A percentile compares a stretch with the other conserved stretches of the same genome.
phyloP scores from a whole-genome alignment of 2,797 vertebrate genomes.

The Coranthus polyacanthus region DNA sequence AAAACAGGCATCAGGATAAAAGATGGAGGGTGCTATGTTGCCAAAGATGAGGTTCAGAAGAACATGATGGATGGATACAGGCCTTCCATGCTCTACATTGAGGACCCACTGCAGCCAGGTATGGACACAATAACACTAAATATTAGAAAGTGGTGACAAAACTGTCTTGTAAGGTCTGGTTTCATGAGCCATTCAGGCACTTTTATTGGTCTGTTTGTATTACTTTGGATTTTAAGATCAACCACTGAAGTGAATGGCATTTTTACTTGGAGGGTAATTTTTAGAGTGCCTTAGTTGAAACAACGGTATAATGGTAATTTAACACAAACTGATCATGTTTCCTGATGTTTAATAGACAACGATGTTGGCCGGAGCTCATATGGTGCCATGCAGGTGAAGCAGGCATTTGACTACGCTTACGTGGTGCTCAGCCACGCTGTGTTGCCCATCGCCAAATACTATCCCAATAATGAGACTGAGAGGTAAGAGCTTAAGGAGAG shows the following conservation, averaged over 20 bases:
- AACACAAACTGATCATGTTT: not conserved
- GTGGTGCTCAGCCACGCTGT: constrained; percentile 95
- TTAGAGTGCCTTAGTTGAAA: too few relatives aligned
- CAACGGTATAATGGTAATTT: not conserved
- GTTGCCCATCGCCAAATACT: constrained; percentile 94
- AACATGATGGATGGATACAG: constrained; percentile 97
- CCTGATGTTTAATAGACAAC: constrained; percentile 85
- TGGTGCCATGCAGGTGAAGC: constrained; percentile 99
- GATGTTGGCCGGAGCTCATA: constrained; percentile 98
- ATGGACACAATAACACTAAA: constrained; percentile 24
- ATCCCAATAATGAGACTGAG: constrained; percentile 95
- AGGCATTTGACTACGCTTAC: constrained; percentile 98
- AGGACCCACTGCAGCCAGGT: constrained; percentile 98
- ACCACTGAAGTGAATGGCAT: not conserved
- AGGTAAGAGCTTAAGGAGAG: constrained; percentile 79
- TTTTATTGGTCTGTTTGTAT: too few relatives aligned
- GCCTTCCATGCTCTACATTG: constrained; percentile 98
- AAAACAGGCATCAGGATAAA: constrained; percentile 99
- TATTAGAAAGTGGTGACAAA: not conserved
- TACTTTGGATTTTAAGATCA: too few relatives aligned
- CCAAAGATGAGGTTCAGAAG: constrained; percentile 98
- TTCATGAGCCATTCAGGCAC: too few relatives aligned
- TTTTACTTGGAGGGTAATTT: too few relatives aligned
- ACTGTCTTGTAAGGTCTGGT: too few relatives aligned
- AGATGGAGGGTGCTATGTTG: constrained; percentile 96